Base-by-base conservation (phyloP, 2,797 vertebrate genomes). In the Arctocebus calabarensis region DNA sequence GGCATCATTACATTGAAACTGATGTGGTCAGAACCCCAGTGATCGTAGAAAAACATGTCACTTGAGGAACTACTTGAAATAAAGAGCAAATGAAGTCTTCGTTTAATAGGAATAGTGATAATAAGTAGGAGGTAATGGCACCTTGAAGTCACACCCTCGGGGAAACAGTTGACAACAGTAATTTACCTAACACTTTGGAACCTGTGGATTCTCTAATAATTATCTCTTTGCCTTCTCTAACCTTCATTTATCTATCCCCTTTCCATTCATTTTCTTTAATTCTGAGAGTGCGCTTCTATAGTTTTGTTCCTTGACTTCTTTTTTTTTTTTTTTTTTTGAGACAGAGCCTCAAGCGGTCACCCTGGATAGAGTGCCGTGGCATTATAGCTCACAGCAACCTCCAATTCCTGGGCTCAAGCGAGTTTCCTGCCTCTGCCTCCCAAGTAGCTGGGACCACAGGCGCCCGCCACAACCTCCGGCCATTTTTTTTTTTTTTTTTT, bases 71-170 rank as follows among this genome's bases (percentile, higher is more conserved):
- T 62, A 11, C 19, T 52, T 75, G 57, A 92, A 52, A 83, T 86
- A 55, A 94, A 90, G 62, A 92, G 48, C 68, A 78, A 96, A 90
- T 48, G 52, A 77, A 93, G 75, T 68, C 61, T 84, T 48, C 37
- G 23, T 82, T 82, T 61, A 70, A 55, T 3, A 77, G n/a, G 32
- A 92, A 10, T 62, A 88, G 27, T 2, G 61, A 52, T 74, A 82
- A 94, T 73, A 86, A 92, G 43, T 43, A 90, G 52, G 17, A 70
- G 85, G 52, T 64, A 90, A 85, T 27, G 64, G 84, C 57, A 88
- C n/a, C 71, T 61, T 52, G 45, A 90, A 79, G 48, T 79, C 52
- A 52, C n/a, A 71, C 52, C n/a, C 83, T 86, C 73, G 48, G 52
- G 83, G 43, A 43, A 48, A 55, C 0, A 52, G 78, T 27, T 91